Base-by-base conservation (phyloP, 2,113 vertebrate genomes). In the Castor canadensis region DNA sequence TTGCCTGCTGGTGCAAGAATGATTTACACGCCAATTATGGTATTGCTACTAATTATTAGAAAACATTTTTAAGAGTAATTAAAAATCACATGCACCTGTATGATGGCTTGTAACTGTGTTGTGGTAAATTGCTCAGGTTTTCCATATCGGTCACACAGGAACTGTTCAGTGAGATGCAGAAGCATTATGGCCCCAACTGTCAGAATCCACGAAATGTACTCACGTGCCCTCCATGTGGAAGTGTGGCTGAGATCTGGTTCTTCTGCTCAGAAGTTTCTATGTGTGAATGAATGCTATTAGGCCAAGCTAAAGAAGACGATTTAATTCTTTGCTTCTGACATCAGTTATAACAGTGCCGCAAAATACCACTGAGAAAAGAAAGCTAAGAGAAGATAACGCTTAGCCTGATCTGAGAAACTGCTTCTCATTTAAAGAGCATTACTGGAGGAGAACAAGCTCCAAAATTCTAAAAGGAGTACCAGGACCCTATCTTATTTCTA, bases 1-100 rank as follows among this genome's bases (percentile, higher is more conserved):
- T 93, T 98, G 87, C 94, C 92, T 80, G 52, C 87, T 97, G 88
- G 87, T 98, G 76, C 40, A 97, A 98, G 96, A 95, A 94, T 97
- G 94, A 35, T 54, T 98, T 98, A 92, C 91, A n/a, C 97, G 89
- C 72, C 96, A 98, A 94, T 98, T 96, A 97, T 43, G 22, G 94
- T 95, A 97, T 95, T 98, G 91, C 87, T 97, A 77, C 45, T 98
- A 97, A 97, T 97, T 98, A 98, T 97, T 97, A 98, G n/a, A 97
- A 97, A 73, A 49, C 35, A 96, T 97, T 98, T 98, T 58, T 98
- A 98, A 98, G 91, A 87, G 64, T 87, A 96, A 91, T 97, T 98
- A 95, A 94, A 95, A 98, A 95, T 82, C 87, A 96, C 96, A 96
- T 73, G 96, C 58, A 97, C 83, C 82, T 97, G 96, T 97, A 97